These are phyloP conservation scores for Nannobrachium achirus DNA, from an alignment of 2,113 vertebrate species.

Conservation along the genomic window DNA sequence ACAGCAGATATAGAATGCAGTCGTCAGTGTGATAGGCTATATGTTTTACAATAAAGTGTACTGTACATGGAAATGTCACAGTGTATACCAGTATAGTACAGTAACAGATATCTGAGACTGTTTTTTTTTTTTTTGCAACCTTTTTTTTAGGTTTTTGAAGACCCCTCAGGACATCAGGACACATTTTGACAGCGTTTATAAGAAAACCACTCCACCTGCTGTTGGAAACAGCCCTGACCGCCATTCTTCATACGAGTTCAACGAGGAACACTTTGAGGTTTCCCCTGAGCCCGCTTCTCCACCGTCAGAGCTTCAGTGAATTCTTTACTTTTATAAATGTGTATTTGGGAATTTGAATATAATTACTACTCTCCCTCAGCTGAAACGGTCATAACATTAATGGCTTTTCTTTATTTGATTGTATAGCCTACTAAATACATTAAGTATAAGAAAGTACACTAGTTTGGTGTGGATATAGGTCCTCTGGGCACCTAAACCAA, in stretches of 20 bases:
- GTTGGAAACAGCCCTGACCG: slow-evolving; percentile 66
- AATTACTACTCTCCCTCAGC: background rate
- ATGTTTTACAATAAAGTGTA: too few species aligned
- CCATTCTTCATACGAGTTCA: slow-evolving; percentile 59
- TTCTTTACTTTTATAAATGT: slow-evolving; percentile 3
- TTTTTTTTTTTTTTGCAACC: background rate
- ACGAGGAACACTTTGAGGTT: slow-evolving; percentile 74
- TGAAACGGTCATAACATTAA: background rate
- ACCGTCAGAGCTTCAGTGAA: slow-evolving; percentile 32
- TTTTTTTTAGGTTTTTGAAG: slow-evolving; percentile 85
- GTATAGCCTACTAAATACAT: background rate
- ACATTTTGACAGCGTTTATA: slow-evolving; percentile 64
- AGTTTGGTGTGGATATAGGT: too few species aligned
- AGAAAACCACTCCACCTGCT: slow-evolving; percentile 51
- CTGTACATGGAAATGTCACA: too few species aligned
- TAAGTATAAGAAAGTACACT: slow-evolving; percentile 13
- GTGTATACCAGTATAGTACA: too few species aligned
- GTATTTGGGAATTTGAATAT: background rate
- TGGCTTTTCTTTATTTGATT: background rate
- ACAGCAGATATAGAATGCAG: too few species aligned
- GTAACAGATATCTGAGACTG: background rate
- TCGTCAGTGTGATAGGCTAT: too few species aligned
- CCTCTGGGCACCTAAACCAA: too few species aligned
- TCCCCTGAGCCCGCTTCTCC: slow-evolving; percentile 72
- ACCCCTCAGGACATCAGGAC: slow-evolving; percentile 79